Evolutionary conservation across 2,888 invertebrate genomes (phyloP).

Genomic region (Papilio protenor): DNA sequence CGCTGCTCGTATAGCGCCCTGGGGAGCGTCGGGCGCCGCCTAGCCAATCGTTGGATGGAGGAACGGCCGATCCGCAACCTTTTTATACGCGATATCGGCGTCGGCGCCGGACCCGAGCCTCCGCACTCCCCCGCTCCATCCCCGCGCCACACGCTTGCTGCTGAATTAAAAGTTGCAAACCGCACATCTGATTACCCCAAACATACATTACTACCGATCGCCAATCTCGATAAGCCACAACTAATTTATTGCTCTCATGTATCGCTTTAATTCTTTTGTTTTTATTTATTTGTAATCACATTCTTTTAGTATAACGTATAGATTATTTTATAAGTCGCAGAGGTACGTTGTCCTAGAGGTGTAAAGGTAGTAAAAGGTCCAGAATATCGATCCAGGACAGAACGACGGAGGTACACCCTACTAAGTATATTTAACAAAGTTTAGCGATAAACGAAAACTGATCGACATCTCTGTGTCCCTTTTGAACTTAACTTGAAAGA

Average conservation of each 20-base stretch:
- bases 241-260: constrained; percentile 73
- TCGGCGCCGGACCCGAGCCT: constrained; percentile 65
- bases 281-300: neutral
- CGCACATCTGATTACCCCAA: constrained; percentile 79
- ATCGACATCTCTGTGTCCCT: neutral
- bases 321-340: neutral
- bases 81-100: constrained; percentile 83
- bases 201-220: constrained; percentile 74
- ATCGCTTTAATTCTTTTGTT: constrained; percentile 43
- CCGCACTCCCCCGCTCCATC: constrained; percentile 50
- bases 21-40: constrained; percentile 85
- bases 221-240: constrained; percentile 77
- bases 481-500: neutral
- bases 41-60: constrained; percentile 86
- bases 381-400: neutral
- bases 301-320: neutral
- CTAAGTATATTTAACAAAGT: too few relatives aligned
- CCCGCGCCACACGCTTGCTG: constrained; percentile 49
- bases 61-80: constrained; percentile 83
- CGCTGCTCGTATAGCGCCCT: constrained; percentile 86
- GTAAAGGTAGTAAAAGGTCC: too few relatives aligned
- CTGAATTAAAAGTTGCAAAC: constrained; percentile 72
- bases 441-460: neutral
- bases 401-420: neutral
- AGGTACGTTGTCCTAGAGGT: too few relatives aligned